These are phyloP conservation scores for Malacoctenus gilli DNA, from an alignment of 2,797 vertebrate species.

Conservation along the genomic window DNA sequence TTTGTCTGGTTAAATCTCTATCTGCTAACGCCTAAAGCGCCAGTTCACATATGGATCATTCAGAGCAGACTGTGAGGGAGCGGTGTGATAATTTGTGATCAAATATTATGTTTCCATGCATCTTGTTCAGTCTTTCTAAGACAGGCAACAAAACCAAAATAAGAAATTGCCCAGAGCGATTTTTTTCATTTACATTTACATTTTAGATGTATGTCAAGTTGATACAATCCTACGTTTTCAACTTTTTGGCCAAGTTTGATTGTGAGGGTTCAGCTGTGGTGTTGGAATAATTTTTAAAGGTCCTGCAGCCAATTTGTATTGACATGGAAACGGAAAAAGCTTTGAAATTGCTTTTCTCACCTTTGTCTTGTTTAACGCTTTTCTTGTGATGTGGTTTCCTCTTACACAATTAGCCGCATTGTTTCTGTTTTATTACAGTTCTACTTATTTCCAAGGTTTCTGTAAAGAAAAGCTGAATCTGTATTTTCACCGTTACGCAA, in stretches of 20 bases:
- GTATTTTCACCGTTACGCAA: background rate
- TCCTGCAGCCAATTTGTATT: background rate
- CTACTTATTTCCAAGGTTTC: background rate
- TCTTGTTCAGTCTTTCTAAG: too few species aligned
- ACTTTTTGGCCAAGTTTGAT: background rate
- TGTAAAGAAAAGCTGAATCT: constrained; percentile 5
- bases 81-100: too few species aligned
- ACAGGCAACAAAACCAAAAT: too few species aligned
- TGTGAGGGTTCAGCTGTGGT: background rate
- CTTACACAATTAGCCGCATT: constrained; percentile 35
- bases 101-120: too few species aligned
- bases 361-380: background rate
- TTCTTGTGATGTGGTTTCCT: constrained; percentile 41
- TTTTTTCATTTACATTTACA: too few species aligned
- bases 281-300: background rate
- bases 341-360: constrained; percentile 15
- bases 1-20: constrained; percentile 2
- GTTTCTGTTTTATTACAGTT: constrained; percentile 10
- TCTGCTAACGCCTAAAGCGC: background rate
- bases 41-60: background rate
- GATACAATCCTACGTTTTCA: background rate
- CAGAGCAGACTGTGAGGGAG: too few species aligned
- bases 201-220: too few species aligned
- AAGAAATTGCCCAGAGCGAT: too few species aligned
- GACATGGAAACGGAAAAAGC: background rate